Evolutionary conservation across 2,797 vertebrate genomes (phyloP).

Genomic region (Oceanodroma leucorhoa): DNA sequence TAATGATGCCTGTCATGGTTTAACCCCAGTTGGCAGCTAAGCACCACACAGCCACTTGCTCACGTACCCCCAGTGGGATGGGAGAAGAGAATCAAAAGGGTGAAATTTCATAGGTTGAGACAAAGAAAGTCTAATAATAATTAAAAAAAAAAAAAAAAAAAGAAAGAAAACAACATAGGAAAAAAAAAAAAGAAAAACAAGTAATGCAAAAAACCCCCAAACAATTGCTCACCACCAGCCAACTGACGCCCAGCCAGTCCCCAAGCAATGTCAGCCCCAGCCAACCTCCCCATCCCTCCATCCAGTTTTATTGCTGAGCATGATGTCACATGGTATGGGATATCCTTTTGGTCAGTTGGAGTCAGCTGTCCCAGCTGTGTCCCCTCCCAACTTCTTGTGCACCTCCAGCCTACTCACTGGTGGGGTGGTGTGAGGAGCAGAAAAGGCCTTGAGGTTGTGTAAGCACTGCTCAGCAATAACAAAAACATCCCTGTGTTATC

Average conservation of each 20-base stretch:
- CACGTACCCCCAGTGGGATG: not conserved
- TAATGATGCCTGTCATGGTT: not conserved
- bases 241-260: not conserved
- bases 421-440: not conserved
- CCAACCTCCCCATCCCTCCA: not conserved
- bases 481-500: not conserved
- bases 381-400: not conserved
- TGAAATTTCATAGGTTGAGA: not conserved
- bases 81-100: not conserved
- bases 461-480: not conserved
- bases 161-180: not conserved
- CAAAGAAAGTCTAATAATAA: not conserved
- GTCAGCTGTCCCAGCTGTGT: not conserved
- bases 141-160: fast-evolving
- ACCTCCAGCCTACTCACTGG: not conserved
- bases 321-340: fast-evolving
- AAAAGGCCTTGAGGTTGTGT: not conserved
- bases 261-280: not conserved
- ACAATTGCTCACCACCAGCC: not conserved
- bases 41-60: not conserved
- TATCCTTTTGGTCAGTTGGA: not conserved
- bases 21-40: not conserved
- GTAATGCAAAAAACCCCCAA: not conserved
- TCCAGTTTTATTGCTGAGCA: not conserved
- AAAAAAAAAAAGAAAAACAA: not conserved